Evolutionary conservation across 2,113 vertebrate genomes (phyloP).

Genomic region (Xiphorhynchus elegans): DNA sequence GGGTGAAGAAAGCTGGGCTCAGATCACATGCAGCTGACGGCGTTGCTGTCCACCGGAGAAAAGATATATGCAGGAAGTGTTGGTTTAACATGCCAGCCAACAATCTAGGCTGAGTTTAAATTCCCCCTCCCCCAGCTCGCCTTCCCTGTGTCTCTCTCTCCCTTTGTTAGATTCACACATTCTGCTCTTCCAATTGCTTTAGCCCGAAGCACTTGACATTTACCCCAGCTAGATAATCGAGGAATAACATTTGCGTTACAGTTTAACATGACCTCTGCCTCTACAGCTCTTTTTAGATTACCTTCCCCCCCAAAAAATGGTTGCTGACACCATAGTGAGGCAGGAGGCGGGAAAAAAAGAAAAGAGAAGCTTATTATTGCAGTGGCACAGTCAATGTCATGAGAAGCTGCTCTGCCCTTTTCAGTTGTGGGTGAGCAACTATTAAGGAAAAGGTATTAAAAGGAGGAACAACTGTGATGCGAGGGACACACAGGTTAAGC

Average conservation of each 20-base stretch:
- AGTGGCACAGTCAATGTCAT: slow-evolving; percentile 88
- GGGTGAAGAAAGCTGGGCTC: background rate
- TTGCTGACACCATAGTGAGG: slow-evolving; percentile 82
- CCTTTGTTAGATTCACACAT: slow-evolving; percentile 66
- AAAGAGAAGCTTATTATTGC: slow-evolving; percentile 87
- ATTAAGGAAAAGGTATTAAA: slow-evolving; percentile 90
- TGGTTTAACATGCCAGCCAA: slow-evolving; percentile 70
- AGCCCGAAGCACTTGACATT: slow-evolving; percentile 94
- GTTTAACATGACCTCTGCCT: slow-evolving; percentile 96
- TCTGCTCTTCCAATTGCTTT: slow-evolving; percentile 79
- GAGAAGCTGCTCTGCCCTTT: slow-evolving; percentile 88
- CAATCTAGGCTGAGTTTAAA: slow-evolving; percentile 51
- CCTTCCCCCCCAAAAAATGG: slow-evolving; percentile 78
- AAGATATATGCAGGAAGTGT: slow-evolving; percentile 40
- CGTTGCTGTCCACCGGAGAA: background rate
- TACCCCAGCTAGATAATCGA: slow-evolving; percentile 94
- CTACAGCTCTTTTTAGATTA: slow-evolving; percentile 92
- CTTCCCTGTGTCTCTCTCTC: slow-evolving; percentile 12
- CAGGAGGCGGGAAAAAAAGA: slow-evolving; percentile 61
- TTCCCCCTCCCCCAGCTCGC: background rate
- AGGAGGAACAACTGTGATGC: slow-evolving; percentile 77
- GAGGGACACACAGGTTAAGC: slow-evolving; percentile 80
- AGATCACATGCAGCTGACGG: background rate
- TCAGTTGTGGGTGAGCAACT: slow-evolving; percentile 85
- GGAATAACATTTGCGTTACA: slow-evolving; percentile 97